These are phyloP conservation scores for Cylloceria caligata DNA, from an alignment of 2,888 invertebrate species.

Conservation along the genomic window DNA sequence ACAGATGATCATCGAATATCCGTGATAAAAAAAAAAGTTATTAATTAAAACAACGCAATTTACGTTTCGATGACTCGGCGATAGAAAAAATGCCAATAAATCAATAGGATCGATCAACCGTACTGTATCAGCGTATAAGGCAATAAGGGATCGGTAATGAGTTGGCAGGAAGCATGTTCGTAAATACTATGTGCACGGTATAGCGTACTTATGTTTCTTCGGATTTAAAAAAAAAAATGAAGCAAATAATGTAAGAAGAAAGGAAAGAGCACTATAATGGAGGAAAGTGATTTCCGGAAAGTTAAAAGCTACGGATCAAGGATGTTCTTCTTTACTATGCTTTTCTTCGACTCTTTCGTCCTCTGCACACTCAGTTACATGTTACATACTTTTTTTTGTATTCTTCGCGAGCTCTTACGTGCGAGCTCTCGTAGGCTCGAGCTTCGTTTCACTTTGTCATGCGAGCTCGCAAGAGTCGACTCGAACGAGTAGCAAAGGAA, in stretches of 20 bases:
- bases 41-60: no score
- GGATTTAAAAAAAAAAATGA: conserved; percentile 20
- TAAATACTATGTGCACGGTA: conserved; percentile 38
- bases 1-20: no score
- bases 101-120: no score
- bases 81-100: no score
- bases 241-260: conserved; percentile 14
- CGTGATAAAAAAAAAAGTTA: no score
- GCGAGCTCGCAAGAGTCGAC: conserved; percentile 4
- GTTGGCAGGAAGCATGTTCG: no score
- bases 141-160: no score
- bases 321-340: conserved; percentile 53
- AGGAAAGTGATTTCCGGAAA: conserved; percentile 83
- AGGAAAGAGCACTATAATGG: conserved; percentile 79
- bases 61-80: no score
- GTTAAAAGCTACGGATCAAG: conserved; percentile 83
- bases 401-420: conserved; percentile 24
- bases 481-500: conserved; percentile 27
- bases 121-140: no score
- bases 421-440: background rate
- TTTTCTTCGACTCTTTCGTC: background rate
- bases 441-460: conserved; percentile 10
- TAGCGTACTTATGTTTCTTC: conserved; percentile 10
- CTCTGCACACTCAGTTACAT: background rate
- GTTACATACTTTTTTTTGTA: conserved; percentile 22